These are phyloP conservation scores for Nyctibius grandis DNA, from an alignment of 2,797 vertebrate species.

Conservation along the genomic window DNA sequence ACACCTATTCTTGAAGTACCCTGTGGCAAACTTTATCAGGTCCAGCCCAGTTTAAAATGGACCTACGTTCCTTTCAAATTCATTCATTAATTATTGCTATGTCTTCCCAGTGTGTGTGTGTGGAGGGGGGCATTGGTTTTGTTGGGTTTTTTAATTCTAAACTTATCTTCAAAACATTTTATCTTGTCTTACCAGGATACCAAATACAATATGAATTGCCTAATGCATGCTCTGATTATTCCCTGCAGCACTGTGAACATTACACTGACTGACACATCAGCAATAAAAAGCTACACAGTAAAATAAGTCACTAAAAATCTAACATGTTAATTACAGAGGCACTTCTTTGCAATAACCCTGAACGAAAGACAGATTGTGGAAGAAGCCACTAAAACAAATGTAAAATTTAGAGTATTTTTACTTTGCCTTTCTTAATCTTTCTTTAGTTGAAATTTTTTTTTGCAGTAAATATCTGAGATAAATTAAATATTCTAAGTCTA, in stretches of 20 bases:
- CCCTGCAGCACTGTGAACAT: conserved; percentile 29
- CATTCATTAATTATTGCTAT: not conserved
- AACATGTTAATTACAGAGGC: conserved; percentile 45
- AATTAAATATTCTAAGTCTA: conserved; percentile 18
- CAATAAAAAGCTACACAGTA: conserved; percentile 24
- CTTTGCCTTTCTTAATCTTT: not conserved
- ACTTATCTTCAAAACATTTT: conserved; percentile 37
- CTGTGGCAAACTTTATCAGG: not conserved
- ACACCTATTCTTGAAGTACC: not conserved
- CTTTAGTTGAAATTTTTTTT: not conserved
- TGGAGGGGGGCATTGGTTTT: not conserved
- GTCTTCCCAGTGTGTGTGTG: not conserved
- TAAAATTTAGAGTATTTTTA: not conserved
- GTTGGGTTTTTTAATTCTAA: not conserved
- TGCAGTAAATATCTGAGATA: not conserved
- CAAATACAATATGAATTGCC: conserved; percentile 7
- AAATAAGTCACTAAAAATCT: conserved; percentile 43
- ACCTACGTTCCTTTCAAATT: not conserved
- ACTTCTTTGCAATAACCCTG: not conserved
- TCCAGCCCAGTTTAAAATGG: not conserved
- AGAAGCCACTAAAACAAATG: not conserved
- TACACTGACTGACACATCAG: conserved; percentile 28
- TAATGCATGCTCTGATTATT: conserved; percentile 34
- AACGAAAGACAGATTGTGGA: not conserved
- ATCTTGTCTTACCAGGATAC: conserved; percentile 36